Conservation (phyloP, 2,888 invertebrate species). For the Tupiocoris notatus region DNA sequence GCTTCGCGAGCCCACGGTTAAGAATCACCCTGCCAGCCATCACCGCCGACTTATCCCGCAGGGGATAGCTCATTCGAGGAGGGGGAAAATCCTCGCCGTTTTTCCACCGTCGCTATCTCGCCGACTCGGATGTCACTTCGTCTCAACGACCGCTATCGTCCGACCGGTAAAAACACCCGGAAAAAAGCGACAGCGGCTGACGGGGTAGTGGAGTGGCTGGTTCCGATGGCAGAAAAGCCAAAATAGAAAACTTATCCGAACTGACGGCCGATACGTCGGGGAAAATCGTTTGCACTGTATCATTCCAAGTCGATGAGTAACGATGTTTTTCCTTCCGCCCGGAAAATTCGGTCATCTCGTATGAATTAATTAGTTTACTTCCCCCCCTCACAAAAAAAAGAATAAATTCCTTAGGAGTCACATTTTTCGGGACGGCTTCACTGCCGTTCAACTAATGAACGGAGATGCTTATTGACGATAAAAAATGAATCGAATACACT, state of each 20-base stretch:
- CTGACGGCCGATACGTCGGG: neutral
- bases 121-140: neutral
- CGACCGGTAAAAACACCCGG: neutral
- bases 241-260: neutral
- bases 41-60: neutral
- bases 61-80: neutral
- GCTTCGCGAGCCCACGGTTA: neutral
- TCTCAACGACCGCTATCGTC: neutral
- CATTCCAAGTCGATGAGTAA: neutral
- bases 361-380: no score
- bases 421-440: no score
- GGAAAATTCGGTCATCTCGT: no score
- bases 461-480: no score
- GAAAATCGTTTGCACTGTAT: neutral
- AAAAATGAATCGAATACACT: no score
- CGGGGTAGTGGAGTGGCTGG: neutral
- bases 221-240: no score
- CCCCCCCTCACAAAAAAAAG: no score
- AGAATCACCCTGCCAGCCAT: neutral
- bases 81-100: neutral
- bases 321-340: neutral
- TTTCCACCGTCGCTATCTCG: neutral
- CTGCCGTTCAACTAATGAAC: no score
- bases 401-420: no score
- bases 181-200: neutral